phyloP scores from a whole-genome alignment of 2,113 vertebrate genomes.

The Prochilodus magdalenae region DNA sequence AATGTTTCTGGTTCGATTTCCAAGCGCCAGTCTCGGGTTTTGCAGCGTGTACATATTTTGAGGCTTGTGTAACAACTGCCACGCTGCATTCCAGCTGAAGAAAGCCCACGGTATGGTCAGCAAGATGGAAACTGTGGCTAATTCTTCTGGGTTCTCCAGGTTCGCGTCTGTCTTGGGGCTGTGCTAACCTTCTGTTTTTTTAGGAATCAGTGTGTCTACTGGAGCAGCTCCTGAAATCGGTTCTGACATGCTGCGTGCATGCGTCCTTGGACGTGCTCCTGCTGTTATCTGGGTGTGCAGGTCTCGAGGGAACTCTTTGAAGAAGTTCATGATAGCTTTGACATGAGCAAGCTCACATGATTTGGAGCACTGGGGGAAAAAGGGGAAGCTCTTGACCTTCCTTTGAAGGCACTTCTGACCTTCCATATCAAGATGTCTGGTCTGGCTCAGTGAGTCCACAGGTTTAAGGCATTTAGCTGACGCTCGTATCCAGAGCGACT shows the following conservation, averaged over 20 bases:
- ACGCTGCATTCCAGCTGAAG: conserved; percentile 59
- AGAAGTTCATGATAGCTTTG: background rate
- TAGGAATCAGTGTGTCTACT: background rate
- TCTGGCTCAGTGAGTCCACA: no score
- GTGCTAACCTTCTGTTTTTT: background rate
- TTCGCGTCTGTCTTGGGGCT: background rate
- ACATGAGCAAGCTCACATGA: background rate
- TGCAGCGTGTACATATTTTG: conserved; percentile 54
- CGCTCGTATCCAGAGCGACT: no score
- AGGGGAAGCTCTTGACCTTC: background rate
- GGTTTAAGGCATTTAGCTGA: no score
- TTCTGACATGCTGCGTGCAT: background rate
- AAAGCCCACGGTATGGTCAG: conserved; percentile 6
- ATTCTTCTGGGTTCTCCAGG: conserved; percentile 18
- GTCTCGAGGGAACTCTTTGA: conserved; percentile 11
- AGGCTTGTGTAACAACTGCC: conserved; percentile 71
- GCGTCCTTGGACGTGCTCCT: conserved; percentile 2
- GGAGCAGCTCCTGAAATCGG: background rate
- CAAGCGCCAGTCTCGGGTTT: conserved; percentile 11
- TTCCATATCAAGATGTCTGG: background rate
- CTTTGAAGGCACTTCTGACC: background rate
- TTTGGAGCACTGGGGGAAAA: background rate
- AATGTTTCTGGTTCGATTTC: no score
- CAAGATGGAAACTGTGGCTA: conserved; percentile 48
- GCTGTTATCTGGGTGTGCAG: conserved; percentile 25